Evolutionary conservation across 2,797 vertebrate species (phyloP).

Genomic region (Phylloscopus collybita): DNA sequence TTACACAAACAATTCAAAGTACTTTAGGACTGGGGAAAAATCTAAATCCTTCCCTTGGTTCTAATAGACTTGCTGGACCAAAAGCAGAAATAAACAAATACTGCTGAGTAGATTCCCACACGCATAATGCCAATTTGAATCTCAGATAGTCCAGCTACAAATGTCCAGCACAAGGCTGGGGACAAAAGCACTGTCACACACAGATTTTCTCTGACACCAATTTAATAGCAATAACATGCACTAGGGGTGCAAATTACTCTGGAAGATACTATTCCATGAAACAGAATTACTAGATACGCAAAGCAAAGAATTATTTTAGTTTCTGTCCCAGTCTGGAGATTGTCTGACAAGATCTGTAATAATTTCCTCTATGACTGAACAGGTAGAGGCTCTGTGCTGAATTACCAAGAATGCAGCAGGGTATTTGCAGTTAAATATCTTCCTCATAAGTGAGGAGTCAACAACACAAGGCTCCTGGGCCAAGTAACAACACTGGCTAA

Average conservation of each 20-base stretch:
- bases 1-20: background rate
- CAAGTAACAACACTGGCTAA: background rate
- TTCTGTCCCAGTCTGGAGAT: background rate
- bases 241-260: background rate
- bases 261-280: background rate
- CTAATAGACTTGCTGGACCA: background rate
- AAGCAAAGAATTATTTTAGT: background rate
- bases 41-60: background rate
- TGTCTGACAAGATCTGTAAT: background rate
- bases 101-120: background rate
- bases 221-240: background rate
- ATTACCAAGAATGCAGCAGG: background rate
- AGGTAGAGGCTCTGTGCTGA: background rate
- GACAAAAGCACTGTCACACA: background rate
- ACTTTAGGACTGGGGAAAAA: background rate
- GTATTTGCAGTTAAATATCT: background rate
- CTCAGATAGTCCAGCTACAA: background rate
- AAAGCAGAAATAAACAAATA: background rate
- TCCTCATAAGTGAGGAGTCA: background rate
- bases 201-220: background rate
- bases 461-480: background rate
- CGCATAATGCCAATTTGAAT: accelerated
- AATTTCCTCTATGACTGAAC: background rate
- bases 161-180: background rate
- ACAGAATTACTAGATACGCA: background rate